A percentile compares a stretch with the other conserved stretches of the same genome.
These are phyloP conservation scores for Drepana falcataria DNA, from an alignment of 2,888 invertebrate species.

Conservation along the genomic window DNA sequence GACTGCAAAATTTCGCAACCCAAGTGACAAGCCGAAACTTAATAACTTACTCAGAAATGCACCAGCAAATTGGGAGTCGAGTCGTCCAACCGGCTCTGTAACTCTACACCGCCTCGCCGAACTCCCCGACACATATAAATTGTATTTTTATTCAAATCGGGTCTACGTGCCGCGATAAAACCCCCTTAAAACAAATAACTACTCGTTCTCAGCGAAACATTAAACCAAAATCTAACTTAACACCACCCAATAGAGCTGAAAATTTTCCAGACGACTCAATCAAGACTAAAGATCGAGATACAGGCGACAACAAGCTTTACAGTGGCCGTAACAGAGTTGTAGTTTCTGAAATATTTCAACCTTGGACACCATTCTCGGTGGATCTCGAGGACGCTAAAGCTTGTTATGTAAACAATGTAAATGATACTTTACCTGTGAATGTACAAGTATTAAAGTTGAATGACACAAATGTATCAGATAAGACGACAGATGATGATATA, in stretches of 20 bases:
- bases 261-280: conserved; percentile 14
- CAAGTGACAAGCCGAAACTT: conserved; percentile 76
- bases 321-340: conserved; percentile 64
- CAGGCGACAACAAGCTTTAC: conserved; percentile 59
- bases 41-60: conserved; percentile 78
- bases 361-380: conserved; percentile 48
- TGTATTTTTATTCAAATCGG: conserved; percentile 78
- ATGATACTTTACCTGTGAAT: conserved; percentile 37
- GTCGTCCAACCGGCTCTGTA: conserved; percentile 67
- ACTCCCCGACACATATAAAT: conserved; percentile 76
- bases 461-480: conserved; percentile 38
- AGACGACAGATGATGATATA: conserved; percentile 35
- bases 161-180: conserved; percentile 72
- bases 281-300: conserved; percentile 22
- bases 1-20: conserved; percentile 73
- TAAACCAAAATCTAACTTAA: conserved; percentile 42
- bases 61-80: conserved; percentile 74
- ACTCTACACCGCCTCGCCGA: conserved; percentile 69
- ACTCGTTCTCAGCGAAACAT: conserved; percentile 38
- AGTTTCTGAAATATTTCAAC: conserved; percentile 47
- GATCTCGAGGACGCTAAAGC: conserved; percentile 36
- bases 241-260: conserved; percentile 32
- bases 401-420: conserved; percentile 39
- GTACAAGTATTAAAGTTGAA: conserved; percentile 43
- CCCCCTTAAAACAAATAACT: conserved; percentile 73